Evolutionary conservation across 2,888 invertebrate genomes (phyloP), one percentile per base, ranked within the genome.

Genomic region (Bembecia ichneumoniformis): DNA sequence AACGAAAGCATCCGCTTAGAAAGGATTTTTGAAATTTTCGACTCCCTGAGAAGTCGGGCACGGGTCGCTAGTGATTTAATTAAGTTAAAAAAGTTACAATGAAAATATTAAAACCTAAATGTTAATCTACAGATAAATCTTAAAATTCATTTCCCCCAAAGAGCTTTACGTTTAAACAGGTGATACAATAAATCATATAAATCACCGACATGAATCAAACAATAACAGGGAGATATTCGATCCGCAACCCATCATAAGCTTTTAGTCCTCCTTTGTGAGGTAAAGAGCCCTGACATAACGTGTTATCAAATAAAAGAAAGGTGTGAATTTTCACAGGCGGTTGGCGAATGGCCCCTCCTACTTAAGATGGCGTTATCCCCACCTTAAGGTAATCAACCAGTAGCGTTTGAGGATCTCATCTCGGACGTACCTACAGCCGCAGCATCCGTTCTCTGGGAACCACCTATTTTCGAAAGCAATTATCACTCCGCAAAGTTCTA

Each of bases 221-320:
- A 83, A 83, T 78, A 78, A 82, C 71, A 70, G 58, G 62, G 61
- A 66, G 79, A 76, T 77, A 82, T 78, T 76, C 75, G 77, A 79
- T 75, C 75, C 74, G 66, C 67, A 67, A 68, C 74, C 80, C 82
- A 86, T 86, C 82, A 77, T 72, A 76, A 78, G 80, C 87, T 87
- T 87, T 86, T 84, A 87, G 77, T 75, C 77, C 70, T 74, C 81
- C 71, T 80, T 86, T 86, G 82, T 86, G 74, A 71, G 69, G 73
- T 75, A 77, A 83, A 84, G 81, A 79, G 78, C 77, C 72, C 82
- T 81, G 81, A 82, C 77, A 82, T 83, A 83, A 82, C 78, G 77
- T 77, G 80, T 81, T 86, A 84, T 79, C 87, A 84, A 86, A 86
- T 84, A 84, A 82, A 84, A 83, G 84, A 84, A 87, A 86, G 87